A percentile compares a stretch with the other conserved stretches of the same genome.
Conservation (phyloP, 2,113 vertebrate species). For the Tor tambroides region DNA sequence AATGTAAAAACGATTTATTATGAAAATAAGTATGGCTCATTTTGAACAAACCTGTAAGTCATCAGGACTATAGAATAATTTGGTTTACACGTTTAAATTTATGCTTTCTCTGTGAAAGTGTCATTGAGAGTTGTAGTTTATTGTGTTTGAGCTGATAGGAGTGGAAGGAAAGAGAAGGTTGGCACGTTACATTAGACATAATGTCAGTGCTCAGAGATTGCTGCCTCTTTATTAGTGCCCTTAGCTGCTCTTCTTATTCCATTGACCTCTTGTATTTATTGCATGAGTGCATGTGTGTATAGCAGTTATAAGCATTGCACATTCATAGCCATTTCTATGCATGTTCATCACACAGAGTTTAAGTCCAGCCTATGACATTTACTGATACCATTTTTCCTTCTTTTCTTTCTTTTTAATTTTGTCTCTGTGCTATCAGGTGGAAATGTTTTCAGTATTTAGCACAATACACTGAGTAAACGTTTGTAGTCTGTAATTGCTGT, state of each 20-base stretch:
- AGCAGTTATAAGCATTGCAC: not conserved
- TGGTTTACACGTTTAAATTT: not conserved
- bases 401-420: not conserved
- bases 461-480: not conserved
- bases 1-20: too few relatives aligned
- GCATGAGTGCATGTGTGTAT: constrained; percentile 9
- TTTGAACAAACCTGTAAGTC: not conserved
- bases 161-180: not conserved
- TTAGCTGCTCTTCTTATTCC: constrained; percentile 1
- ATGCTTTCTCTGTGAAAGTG: not conserved
- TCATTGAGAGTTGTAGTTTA: constrained; percentile 31
- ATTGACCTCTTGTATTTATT: constrained; percentile 2
- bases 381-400: not conserved
- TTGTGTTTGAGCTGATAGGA: constrained; percentile 20
- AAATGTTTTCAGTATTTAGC: not conserved
- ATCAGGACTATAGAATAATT: not conserved
- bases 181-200: constrained; percentile 29
- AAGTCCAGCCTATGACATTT: not conserved
- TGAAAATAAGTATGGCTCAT: not conserved
- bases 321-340: not conserved
- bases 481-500: not conserved
- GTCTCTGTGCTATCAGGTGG: not conserved
- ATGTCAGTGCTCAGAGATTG: constrained; percentile 18
- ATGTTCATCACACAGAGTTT: constrained; percentile 3
- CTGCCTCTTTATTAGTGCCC: constrained; percentile 11